Evolutionary conservation across 2,888 invertebrate genomes (phyloP).

Genomic region (Leptopterna dolabrata): DNA sequence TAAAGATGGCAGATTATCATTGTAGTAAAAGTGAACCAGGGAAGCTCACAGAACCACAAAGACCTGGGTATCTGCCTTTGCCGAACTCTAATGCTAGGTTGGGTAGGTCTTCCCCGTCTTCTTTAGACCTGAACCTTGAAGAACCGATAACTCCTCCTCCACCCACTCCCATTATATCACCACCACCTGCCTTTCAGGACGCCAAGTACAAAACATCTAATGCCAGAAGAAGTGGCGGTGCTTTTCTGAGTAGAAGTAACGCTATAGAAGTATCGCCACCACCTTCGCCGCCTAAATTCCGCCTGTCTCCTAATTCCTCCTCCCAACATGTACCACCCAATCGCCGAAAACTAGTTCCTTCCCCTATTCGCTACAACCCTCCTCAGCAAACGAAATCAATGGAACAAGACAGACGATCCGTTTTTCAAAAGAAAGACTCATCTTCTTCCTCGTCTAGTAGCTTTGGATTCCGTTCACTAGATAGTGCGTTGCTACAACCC

Average conservation of each 20-base stretch:
- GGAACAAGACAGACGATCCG: conserved; percentile 71
- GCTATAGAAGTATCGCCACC: conserved; percentile 69
- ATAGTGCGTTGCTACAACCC: conserved; percentile 63
- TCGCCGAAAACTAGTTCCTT: conserved; percentile 63
- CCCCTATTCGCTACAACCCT: conserved; percentile 62
- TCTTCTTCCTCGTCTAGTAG: conserved; percentile 72
- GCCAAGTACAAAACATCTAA: conserved; percentile 62
- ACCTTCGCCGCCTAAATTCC: conserved; percentile 65
- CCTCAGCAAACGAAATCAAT: conserved; percentile 70
- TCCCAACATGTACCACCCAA: conserved; percentile 64
- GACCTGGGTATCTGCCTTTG: conserved; percentile 67
- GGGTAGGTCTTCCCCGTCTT: conserved; percentile 59
- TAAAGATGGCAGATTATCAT: conserved; percentile 69
- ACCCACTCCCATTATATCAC: conserved; percentile 77
- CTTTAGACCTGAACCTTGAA: conserved; percentile 57
- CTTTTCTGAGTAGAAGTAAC: conserved; percentile 55
- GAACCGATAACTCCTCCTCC: conserved; percentile 72
- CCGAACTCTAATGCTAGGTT: conserved; percentile 61
- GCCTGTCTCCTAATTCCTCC: conserved; percentile 63
- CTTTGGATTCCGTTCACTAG: conserved; percentile 75
- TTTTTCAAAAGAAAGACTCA: conserved; percentile 71
- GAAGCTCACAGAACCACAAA: conserved; percentile 56
- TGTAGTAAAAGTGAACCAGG: conserved; percentile 68
- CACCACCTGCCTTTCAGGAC: conserved; percentile 78
- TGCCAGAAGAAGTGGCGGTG: conserved; percentile 43